Evolutionary conservation across 92 coral and sea anemone species (phyloP).

Genomic region (Actinernus sp.): DNA sequence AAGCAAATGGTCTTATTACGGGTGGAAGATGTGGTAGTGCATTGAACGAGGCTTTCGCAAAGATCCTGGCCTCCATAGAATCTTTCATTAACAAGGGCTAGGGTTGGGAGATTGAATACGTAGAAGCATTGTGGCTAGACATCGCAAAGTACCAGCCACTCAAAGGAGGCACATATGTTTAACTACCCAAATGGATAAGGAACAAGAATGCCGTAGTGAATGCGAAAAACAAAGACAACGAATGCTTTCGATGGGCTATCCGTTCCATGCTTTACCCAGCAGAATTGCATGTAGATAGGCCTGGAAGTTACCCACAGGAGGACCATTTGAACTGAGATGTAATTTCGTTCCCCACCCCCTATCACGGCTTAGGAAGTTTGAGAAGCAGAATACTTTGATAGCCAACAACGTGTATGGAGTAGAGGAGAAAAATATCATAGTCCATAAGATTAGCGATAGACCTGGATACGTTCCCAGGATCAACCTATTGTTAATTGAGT

Average conservation of each 20-base stretch:
- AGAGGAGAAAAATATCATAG: conserved; percentile 21
- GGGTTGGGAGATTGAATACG: background rate
- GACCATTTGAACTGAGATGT: conserved; percentile 26
- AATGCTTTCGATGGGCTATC: conserved; percentile 45
- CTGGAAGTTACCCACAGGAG: conserved; percentile 13
- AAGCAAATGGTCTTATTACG: too few species aligned
- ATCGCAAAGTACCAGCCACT: conserved; percentile 18
- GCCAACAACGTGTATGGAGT: conserved; percentile 23
- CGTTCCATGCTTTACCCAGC: too few species aligned
- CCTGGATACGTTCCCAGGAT: background rate
- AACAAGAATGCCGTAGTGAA: conserved; percentile 44
- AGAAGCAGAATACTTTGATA: conserved; percentile 7
- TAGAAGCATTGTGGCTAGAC: too few species aligned
- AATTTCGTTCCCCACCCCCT: conserved; percentile 14
- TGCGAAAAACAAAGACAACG: conserved; percentile 32
- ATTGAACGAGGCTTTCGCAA: too few species aligned
- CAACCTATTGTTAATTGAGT: conserved; percentile 12
- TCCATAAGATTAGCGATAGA: conserved; percentile 7
- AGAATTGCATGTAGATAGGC: background rate
- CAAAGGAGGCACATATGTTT: conserved; percentile 8
- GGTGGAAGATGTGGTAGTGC: too few species aligned
- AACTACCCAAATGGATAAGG: conserved; percentile 4
- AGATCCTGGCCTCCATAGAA: too few species aligned
- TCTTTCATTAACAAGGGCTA: background rate
- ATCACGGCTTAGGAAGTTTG: conserved; percentile 3